phyloP scores from a whole-genome alignment of 2,797 vertebrate genomes.

The Macropus fuliginosus region DNA sequence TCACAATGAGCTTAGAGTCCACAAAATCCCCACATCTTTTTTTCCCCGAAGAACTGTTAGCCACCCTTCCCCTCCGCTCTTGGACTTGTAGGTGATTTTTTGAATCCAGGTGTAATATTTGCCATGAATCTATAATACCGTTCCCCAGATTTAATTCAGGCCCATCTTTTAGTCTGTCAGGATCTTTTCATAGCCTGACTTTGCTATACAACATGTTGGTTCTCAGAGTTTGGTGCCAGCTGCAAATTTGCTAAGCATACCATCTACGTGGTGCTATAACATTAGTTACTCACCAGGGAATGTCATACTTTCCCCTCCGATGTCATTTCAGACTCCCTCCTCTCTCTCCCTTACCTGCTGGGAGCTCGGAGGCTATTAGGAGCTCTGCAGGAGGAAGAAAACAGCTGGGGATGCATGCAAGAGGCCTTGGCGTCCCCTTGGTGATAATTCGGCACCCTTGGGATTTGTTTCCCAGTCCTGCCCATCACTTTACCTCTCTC shows the following conservation, averaged over 20 bases:
- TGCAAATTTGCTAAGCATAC: neutral
- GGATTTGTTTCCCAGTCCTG: neutral
- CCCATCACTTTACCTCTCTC: neutral
- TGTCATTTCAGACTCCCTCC: slow-evolving; percentile 39
- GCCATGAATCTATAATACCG: neutral
- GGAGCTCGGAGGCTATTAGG: slow-evolving; percentile 42
- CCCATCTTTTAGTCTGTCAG: neutral
- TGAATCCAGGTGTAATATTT: neutral
- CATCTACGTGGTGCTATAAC: neutral
- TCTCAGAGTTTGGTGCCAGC: neutral
- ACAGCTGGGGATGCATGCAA: neutral
- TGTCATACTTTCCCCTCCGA: slow-evolving; percentile 22
- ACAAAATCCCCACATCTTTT: neutral
- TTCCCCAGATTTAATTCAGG: neutral
- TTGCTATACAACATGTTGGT: neutral
- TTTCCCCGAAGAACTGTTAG: neutral
- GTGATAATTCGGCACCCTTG: neutral
- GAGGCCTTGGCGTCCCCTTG: neutral
- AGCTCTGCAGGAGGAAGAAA: slow-evolving; percentile 42
- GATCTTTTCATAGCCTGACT: neutral
- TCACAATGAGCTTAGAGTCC: neutral
- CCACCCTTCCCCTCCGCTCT: neutral
- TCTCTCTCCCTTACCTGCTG: slow-evolving; percentile 38
- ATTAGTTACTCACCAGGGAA: slow-evolving; percentile 18
- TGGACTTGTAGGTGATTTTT: neutral